These are phyloP conservation scores for Phrynocephalus versicolor DNA, from an alignment of 2,113 vertebrate genomes.

Conservation along the genomic window DNA sequence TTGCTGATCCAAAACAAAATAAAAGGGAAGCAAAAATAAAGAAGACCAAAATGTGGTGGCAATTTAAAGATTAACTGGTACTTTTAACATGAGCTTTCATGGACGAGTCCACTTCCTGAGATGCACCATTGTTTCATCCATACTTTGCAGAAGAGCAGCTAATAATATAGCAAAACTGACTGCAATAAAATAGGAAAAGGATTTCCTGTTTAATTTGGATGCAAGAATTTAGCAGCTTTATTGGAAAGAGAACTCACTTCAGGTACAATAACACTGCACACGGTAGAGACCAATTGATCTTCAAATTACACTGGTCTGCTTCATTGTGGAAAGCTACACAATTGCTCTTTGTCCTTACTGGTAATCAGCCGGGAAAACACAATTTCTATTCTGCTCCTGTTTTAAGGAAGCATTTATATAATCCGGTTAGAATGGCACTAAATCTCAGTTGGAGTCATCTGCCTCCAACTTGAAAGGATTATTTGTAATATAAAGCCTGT, in stretches of 20 bases:
- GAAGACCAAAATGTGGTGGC: too few species aligned
- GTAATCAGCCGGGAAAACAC: background rate
- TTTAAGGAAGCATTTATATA: background rate
- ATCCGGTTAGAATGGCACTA: background rate
- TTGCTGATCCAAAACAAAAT: too few species aligned
- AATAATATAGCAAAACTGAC: background rate
- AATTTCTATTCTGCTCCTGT: background rate
- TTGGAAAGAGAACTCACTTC: constrained; percentile 19
- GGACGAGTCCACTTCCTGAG: too few species aligned
- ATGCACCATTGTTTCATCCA: background rate
- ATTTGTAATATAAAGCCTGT: background rate
- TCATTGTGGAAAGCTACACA: background rate
- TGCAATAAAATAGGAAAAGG: background rate
- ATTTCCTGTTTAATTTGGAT: constrained; percentile 2
- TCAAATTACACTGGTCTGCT: background rate
- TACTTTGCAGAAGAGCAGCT: background rate
- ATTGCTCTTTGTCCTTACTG: constrained; percentile 10
- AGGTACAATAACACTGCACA: background rate
- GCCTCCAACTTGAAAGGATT: background rate
- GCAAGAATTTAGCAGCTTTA: background rate
- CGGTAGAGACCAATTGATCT: background rate
- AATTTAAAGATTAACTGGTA: too few species aligned
- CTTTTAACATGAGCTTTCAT: too few species aligned
- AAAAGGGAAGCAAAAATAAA: too few species aligned
- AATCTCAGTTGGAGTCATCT: background rate